phyloP scores from a whole-genome alignment of 2,797 vertebrate genomes.

The Thripadectes ignobilis region DNA sequence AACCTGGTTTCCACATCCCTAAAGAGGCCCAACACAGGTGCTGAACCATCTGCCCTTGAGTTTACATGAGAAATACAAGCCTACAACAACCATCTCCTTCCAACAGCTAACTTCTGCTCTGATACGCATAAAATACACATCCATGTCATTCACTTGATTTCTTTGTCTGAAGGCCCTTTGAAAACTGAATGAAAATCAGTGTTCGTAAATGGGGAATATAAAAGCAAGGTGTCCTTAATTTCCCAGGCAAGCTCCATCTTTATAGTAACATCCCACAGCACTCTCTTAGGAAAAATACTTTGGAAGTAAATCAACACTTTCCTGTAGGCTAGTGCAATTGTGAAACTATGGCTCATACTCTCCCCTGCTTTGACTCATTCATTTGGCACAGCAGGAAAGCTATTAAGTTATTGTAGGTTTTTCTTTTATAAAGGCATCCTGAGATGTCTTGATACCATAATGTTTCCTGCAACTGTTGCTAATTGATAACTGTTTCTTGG shows the following conservation, averaged over 20 bases:
- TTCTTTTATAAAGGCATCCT: slow-evolving; percentile 37
- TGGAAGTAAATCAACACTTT: neutral
- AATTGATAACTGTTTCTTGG: slow-evolving; percentile 23
- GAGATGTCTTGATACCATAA: slow-evolving; percentile 20
- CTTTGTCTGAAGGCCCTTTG: neutral
- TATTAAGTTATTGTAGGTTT: slow-evolving; percentile 42
- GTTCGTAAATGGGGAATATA: neutral
- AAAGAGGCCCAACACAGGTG: neutral
- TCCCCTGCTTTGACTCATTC: slow-evolving; percentile 29
- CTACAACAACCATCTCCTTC: neutral
- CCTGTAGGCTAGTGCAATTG: neutral
- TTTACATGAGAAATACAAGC: neutral
- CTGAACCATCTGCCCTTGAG: slow-evolving; percentile 20
- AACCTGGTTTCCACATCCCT: neutral
- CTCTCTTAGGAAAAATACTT: neutral
- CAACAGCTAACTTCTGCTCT: slow-evolving; percentile 6
- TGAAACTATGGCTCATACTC: neutral
- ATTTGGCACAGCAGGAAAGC: slow-evolving; percentile 38
- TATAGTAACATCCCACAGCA: neutral
- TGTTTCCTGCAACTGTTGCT: slow-evolving; percentile 45
- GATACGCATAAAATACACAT: neutral
- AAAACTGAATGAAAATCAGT: neutral
- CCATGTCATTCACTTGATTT: neutral
- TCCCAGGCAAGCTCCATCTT: neutral
- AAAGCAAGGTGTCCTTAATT: neutral